A percentile compares a stretch with the other conserved stretches of the same genome.
Conservation (phyloP, 2,888 invertebrate genomes). For the Eustalomyia histrio region DNA sequence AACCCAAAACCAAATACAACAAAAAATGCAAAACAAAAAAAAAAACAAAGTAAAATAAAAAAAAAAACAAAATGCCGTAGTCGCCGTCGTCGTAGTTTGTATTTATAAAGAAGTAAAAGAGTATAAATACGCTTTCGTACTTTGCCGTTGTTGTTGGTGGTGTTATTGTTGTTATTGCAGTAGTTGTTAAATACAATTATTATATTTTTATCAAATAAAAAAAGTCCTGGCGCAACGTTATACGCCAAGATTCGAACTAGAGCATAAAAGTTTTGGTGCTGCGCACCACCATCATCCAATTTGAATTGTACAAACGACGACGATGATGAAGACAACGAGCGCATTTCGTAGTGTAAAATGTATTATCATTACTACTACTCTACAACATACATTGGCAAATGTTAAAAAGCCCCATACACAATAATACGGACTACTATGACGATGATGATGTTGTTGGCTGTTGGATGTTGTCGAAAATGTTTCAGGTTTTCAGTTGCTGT, state of each 20-base stretch:
- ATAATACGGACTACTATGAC: neutral
- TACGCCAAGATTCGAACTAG: constrained; percentile 70
- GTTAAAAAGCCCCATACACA: neutral
- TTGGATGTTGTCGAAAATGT: constrained; percentile 40
- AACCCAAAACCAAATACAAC: constrained; percentile 31
- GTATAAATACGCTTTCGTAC: constrained; percentile 59
- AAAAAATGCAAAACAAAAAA: constrained; percentile 26
- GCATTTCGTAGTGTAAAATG: neutral
- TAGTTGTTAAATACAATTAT: constrained; percentile 60
- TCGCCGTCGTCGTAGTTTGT: constrained; percentile 36
- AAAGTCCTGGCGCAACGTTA: constrained; percentile 69
- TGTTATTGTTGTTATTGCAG: constrained; percentile 58
- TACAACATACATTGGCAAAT: constrained; percentile 3
- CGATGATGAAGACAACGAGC: neutral
- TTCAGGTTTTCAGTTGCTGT: constrained; percentile 43
- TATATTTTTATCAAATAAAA: constrained; percentile 64
- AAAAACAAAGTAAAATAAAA: constrained; percentile 22
- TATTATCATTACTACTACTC: neutral
- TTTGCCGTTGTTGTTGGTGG: constrained; percentile 54
- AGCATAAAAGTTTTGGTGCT: constrained; percentile 68
- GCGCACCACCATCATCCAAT: constrained; percentile 61
- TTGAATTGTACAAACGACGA: neutral
- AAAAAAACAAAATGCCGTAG: constrained; percentile 4
- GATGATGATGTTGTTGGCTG: neutral
- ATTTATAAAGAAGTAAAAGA: constrained; percentile 57